Base-by-base conservation (phyloP, 2,113 vertebrate species). In the Oxyura jamaicensis region DNA sequence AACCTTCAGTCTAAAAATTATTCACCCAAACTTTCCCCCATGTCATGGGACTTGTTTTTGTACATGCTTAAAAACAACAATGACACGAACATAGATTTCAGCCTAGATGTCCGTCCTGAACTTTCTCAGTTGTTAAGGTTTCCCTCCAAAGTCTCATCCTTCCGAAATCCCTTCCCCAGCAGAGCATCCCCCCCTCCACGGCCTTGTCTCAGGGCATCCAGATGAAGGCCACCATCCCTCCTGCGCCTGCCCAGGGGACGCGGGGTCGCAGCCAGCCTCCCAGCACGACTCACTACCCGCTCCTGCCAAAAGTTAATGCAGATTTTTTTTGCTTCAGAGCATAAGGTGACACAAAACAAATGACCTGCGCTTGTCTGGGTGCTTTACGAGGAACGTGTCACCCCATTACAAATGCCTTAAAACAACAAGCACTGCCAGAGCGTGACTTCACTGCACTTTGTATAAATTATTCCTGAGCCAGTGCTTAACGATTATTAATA, bases 321-420 rank as follows among this genome's bases (percentile, higher is more conserved):
- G 55, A 18, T 73, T 50, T 79, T 50, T 50, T 83, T 79, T 60
- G 48, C 42, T 93, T 56, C 42, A 76, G 35, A 89, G 48, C 66
- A 69, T 60, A 53, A 50, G 58, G 50, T 79, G 84, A 89, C 48
- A 58, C 0, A 0, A 41, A 73, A 71, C 48, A 78, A 95, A 75
- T 14, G 50, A 59, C 15, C 13, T 25, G 83, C 0, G 0, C 66
- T 85, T 1, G 0, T 73, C 69, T 0, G 3, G 26, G 42, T 88
- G 76, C 81, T 83, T 93, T 42, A 56, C 26, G 60, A 35, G 58
- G 71, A 92, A 69, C 8, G 1, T 50, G 87, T 92, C 50, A 31
- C 71, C 67, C 6, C 4, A 26, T 65, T 73, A 44, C 35, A 83
- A 76, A 94, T n/a, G 31, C 25, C 44, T 53, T 67, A 41, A 69